Conservation (phyloP, 1,140 invertebrate species). For the Lanistes nyassanus region DNA sequence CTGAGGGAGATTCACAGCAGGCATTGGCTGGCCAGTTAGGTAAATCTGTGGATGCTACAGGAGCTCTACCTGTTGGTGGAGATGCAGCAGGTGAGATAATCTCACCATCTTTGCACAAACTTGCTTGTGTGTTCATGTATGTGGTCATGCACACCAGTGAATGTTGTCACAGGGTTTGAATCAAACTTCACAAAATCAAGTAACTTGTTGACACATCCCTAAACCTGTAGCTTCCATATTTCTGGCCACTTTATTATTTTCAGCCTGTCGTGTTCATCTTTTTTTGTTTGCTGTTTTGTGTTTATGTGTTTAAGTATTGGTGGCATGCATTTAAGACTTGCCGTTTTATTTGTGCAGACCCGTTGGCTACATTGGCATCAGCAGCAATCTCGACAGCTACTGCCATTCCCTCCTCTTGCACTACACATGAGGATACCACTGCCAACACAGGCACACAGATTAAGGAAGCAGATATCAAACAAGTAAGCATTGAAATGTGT, state of each 20-base stretch:
- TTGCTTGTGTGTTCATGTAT: slow-evolving; percentile 1
- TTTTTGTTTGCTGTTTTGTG: slow-evolving; percentile 14
- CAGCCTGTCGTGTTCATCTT: background rate
- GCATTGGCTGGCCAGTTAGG: slow-evolving; percentile 34
- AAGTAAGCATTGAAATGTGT: background rate
- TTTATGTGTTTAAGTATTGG: too few relatives aligned
- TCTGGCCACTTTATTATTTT: background rate
- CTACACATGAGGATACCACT: slow-evolving; percentile 4
- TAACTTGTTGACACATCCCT: too few relatives aligned
- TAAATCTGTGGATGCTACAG: slow-evolving; percentile 14
- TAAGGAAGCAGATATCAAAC: slow-evolving; percentile 41
- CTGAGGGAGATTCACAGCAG: slow-evolving; percentile 74
- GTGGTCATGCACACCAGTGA: background rate
- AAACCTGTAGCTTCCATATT: too few relatives aligned
- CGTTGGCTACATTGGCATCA: slow-evolving; percentile 79
- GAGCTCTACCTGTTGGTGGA: background rate
- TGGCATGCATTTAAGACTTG: background rate
- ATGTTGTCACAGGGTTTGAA: background rate
- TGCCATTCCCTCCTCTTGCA: slow-evolving; percentile 38
- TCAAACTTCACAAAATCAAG: background rate
- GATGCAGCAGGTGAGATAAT: background rate
- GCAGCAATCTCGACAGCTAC: slow-evolving; percentile 74
- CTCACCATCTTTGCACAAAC: background rate
- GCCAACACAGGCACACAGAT: slow-evolving; percentile 5
- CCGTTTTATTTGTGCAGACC: slow-evolving; percentile 64